Evolutionary conservation across 2,888 invertebrate genomes (phyloP), one percentile per base, ranked within the genome.

Genomic region (Frankliniella fusca): DNA sequence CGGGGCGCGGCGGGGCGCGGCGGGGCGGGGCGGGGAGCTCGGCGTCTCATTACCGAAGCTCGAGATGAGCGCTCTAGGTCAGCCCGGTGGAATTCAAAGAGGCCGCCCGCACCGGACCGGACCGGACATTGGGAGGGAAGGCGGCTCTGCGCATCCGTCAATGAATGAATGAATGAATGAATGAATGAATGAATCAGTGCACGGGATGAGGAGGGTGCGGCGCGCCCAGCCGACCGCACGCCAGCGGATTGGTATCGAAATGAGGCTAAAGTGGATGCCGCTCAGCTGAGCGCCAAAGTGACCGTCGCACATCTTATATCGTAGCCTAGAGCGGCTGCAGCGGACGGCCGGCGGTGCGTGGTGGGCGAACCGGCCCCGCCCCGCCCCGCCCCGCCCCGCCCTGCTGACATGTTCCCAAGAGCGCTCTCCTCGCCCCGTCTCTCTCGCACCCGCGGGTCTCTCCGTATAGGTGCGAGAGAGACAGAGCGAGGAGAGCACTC

Each of bases 131-230:
- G 20, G 18, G 18, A 61, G 61, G 61, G 70, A 27, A 38, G 38
- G 5, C 54, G 70, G 70, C 27, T 11, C 61, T 23, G 70, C 70
- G 70, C 70, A 23, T 27, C 70, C 70, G 70, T 76, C 70, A 76
- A 76, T 76, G 70, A 23, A 27, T 12, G 70, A 27, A 23, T 76
- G 70, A 76, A 76, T 23, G 70, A 61, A n/a, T 61, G 70, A 23
- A 12, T 76, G 70, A n/a, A 76, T 76, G 70, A 27, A 27, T 76
- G 70, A 76, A 76, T 54, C 15, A 54, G 54, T 76, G 70, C 18
- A 54, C 18, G 15, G 54, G 54, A 54, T 54, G 54, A 20, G 20
- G 12, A 5, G 1, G 54, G 7, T 11, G 54, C 7, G 18, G 54
- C 54, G 54, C 38, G 18, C 3, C 38, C 3, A 38, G 18, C 3